Base-by-base conservation (phyloP, 2,888 invertebrate species). In the Sesamia inferens region DNA sequence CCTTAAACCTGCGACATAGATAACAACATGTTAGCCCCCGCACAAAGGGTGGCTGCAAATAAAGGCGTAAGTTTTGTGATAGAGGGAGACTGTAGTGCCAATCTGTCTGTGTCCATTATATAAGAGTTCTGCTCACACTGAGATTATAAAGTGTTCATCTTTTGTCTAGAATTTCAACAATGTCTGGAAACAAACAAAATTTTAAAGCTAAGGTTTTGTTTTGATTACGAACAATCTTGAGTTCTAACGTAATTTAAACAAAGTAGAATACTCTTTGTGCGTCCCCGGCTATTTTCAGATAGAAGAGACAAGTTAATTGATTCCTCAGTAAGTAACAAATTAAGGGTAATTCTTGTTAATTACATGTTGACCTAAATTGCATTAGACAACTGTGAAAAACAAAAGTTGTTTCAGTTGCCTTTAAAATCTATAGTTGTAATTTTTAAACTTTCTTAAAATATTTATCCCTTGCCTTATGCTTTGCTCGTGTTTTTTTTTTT, bases 21-120 rank as follows among this genome's bases (percentile, higher is more conserved):
- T 42, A 58, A 13, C 16, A 51, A 22, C 61, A 59, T 63, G 54
- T 44, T 48, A 55, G 58, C 42, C 42, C 19, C 31, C 55, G 19
- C 19, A 61, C 72, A 72, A 73, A 73, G 67, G 24, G n/a, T 31
- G 11, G 22, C 58, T 16, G 24, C 39, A 24, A 71, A 65, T 68
- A 74, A 75, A 79, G 65, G 64, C 31, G 16, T 55, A 73, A 67
- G 78, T 78, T 51, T 71, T 54, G 31, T 44, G 54, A 59, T 63
- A 58, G 62, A 71, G 62, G 66, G 24, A 14, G 44, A 5, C 24
- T 51, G 51, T 58, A 57, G 67, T 65, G 68, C 44, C 64, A 68
- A 65, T 73, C 57, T 65, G 44, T 57, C 51, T 58, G 58, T n/a
- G 67, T 59, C 77, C 71, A 64, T 77, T 68, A 77, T 48, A 54